A percentile compares a stretch with the other conserved stretches of the same genome.
These are phyloP conservation scores for Buathra laborator DNA, from an alignment of 2,888 invertebrate species.

Conservation along the genomic window DNA sequence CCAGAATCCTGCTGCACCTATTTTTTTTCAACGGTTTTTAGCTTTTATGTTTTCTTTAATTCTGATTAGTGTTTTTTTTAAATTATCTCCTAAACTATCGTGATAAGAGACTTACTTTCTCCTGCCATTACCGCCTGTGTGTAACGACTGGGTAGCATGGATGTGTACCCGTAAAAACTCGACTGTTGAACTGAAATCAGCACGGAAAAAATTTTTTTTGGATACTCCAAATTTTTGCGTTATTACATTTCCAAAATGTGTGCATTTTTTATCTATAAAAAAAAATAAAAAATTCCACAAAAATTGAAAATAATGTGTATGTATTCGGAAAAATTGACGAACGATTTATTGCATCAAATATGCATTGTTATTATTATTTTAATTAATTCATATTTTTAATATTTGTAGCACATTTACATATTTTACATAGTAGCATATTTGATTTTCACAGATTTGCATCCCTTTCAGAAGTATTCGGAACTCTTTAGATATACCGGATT, in stretches of 20 bases:
- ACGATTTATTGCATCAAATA: constrained; percentile 1
- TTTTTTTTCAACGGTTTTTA: constrained; percentile 68
- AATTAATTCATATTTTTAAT: not conserved
- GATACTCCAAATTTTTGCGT: too few species aligned
- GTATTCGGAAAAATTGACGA: constrained; percentile 14
- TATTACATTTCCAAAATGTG: too few species aligned
- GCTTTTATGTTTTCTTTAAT: constrained; percentile 36
- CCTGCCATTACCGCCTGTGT: constrained; percentile 98
- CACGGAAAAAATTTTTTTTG: constrained; percentile 12
- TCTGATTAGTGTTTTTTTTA: not conserved
- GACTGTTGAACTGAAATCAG: constrained; percentile 92
- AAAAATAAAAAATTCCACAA: not conserved
- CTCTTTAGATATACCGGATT: too few species aligned
- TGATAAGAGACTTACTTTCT: constrained; percentile 89
- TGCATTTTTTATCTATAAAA: constrained; percentile 10
- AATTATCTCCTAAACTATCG: not conserved
- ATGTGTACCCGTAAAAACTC: constrained; percentile 97
- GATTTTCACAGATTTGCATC: too few species aligned
- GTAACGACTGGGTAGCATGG: constrained; percentile 95
- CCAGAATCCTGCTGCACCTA: constrained; percentile 95
- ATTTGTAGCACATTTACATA: too few species aligned
- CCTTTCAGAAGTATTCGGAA: too few species aligned
- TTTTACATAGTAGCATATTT: too few species aligned
- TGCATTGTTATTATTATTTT: constrained; percentile 23
- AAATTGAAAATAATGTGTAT: not conserved